Percentiles rank a stretch among this genome's conserved stretches.
Conservation (phyloP, 2,797 vertebrate species). For the Cheirogaleus major region DNA sequence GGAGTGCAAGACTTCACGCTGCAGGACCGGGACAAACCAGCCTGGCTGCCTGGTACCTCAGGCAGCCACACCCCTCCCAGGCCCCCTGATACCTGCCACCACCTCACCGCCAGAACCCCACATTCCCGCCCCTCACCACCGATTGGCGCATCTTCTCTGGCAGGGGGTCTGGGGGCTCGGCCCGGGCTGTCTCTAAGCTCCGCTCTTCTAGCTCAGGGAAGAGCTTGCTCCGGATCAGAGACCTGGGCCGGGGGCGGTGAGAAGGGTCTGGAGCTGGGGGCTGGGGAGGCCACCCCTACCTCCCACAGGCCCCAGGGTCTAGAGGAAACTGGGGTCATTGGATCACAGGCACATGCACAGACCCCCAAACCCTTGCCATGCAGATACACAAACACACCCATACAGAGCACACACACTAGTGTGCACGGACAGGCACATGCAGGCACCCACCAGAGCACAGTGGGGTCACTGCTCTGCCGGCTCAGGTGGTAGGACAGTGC, state of each 20-base stretch:
- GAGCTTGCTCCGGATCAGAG: slow-evolving; percentile 91
- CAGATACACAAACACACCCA: neutral
- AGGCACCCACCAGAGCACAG: slow-evolving; percentile 91
- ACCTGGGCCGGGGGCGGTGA: slow-evolving; percentile 84
- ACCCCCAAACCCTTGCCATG: neutral
- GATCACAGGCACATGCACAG: neutral
- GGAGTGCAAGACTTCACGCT: slow-evolving; percentile 95
- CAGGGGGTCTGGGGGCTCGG: slow-evolving; percentile 93
- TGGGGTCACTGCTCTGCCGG: slow-evolving; percentile 94
- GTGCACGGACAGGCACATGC: neutral
- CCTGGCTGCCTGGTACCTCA: neutral
- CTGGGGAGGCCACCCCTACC: too few species aligned
- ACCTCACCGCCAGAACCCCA: neutral
- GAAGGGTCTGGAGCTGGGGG: neutral
- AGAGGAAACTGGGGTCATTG: neutral
- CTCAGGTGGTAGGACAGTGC: slow-evolving; percentile 95
- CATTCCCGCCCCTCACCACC: slow-evolving; percentile 85
- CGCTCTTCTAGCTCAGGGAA: slow-evolving; percentile 92
- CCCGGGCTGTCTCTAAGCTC: slow-evolving; percentile 89
- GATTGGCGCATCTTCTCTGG: slow-evolving; percentile 93
- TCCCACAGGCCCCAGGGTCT: neutral
- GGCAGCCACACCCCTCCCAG: neutral
- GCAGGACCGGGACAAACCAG: slow-evolving; percentile 29
- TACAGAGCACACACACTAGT: neutral
- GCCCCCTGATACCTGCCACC: neutral